phyloP scores from a whole-genome alignment of 2,797 vertebrate species.

The Pachyuromys duprasi region DNA sequence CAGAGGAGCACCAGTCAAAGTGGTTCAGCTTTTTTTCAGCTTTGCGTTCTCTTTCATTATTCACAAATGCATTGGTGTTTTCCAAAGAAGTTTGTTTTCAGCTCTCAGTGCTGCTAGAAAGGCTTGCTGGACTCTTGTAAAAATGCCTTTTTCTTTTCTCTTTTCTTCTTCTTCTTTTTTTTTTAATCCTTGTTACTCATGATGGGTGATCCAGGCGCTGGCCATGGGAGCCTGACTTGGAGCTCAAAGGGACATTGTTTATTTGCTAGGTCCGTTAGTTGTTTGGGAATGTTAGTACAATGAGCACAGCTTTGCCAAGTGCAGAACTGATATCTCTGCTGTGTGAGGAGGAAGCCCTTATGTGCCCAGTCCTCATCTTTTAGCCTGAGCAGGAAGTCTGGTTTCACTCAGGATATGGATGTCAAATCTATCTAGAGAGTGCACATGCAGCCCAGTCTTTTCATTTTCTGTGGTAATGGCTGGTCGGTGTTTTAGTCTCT shows the following conservation, averaged over 20 bases:
- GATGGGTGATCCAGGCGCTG: not conserved
- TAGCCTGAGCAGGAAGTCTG: conserved; percentile 71
- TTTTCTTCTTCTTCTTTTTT: not conserved
- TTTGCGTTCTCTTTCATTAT: not conserved
- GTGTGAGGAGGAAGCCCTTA: conserved; percentile 42
- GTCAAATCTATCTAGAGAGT: conserved; percentile 61
- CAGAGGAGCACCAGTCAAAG: not conserved
- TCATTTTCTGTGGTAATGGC: not conserved
- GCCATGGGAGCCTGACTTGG: not conserved
- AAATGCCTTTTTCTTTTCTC: not conserved
- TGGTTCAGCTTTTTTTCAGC: not conserved
- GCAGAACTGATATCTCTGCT: conserved; percentile 24
- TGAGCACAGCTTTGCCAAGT: not conserved
- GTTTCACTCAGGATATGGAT: conserved; percentile 70
- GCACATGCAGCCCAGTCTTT: not conserved
- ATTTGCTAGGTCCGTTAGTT: not conserved
- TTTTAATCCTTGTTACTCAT: not conserved
- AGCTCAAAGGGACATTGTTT: conserved; percentile 31
- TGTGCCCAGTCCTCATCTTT: not conserved
- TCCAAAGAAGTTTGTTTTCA: not conserved
- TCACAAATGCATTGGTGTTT: not conserved
- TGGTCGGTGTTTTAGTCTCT: not conserved
- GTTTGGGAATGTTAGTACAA: not conserved
- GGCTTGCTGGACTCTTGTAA: not conserved
- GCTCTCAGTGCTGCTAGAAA: not conserved